These are phyloP conservation scores for Nasua narica DNA, from an alignment of 2,797 vertebrate species.

Conservation along the genomic window DNA sequence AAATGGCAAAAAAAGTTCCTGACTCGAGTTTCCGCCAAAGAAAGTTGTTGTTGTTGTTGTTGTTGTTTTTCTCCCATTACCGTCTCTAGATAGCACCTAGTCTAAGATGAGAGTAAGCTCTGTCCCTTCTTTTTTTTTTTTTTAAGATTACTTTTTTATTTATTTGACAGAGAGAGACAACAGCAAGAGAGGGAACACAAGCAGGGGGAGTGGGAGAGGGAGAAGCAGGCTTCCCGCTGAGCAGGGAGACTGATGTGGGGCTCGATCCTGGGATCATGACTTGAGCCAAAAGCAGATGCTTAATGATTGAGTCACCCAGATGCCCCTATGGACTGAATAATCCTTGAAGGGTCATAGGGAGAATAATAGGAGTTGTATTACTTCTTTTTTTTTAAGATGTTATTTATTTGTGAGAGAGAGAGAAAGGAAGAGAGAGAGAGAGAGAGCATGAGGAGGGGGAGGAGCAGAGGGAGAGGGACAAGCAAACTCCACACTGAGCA, in stretches of 20 bases:
- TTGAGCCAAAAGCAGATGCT: no score
- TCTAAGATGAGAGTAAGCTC: not conserved
- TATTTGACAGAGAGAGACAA: no score
- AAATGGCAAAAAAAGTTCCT: not conserved
- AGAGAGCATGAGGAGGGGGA: not conserved
- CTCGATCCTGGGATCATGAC: no score
- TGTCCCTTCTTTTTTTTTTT: not conserved
- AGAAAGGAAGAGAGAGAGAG: not conserved
- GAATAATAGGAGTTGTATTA: not conserved
- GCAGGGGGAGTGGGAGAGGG: no score
- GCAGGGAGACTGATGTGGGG: no score
- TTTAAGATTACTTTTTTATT: no score
- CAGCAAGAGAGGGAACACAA: no score
- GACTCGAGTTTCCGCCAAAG: not conserved
- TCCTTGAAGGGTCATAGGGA: not conserved
- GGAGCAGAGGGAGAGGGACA: not conserved
- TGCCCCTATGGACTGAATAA: not conserved
- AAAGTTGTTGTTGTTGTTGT: not conserved
- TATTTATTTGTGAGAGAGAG: not conserved
- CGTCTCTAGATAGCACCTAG: not conserved
- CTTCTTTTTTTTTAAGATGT: not conserved
- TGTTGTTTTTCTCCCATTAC: not conserved
- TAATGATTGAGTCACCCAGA: no score
- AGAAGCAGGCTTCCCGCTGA: no score
- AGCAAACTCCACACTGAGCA: not conserved